phyloP scores from a whole-genome alignment of 2,113 vertebrate genomes.

The Cardinalis cardinalis region DNA sequence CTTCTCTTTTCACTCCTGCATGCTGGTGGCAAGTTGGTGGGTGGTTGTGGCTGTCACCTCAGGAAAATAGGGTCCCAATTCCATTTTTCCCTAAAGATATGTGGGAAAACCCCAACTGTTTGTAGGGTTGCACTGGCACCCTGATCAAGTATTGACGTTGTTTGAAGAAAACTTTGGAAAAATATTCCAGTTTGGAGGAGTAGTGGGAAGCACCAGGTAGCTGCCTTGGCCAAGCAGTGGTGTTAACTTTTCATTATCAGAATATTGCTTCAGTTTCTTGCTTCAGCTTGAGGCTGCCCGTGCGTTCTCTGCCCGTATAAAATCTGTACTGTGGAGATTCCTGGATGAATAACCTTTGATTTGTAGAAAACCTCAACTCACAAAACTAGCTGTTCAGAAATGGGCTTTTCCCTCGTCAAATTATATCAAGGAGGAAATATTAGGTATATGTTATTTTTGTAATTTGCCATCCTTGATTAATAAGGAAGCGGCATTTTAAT shows the following conservation, averaged over 20 bases:
- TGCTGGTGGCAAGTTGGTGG: not conserved
- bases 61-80: not conserved
- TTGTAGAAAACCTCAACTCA: not conserved
- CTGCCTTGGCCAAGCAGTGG: not conserved
- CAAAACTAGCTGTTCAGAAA: not conserved
- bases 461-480: not conserved
- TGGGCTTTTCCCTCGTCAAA: not conserved
- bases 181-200: not conserved
- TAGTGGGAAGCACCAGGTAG: not conserved
- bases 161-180: not conserved
- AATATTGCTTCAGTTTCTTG: not conserved
- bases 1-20: not conserved
- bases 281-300: fast-evolving
- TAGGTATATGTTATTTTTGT: not conserved
- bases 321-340: not conserved
- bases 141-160: not conserved
- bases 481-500: not conserved
- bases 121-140: not conserved
- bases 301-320: not conserved
- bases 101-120: not conserved
- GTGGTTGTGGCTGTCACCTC: not conserved
- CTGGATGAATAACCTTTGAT: not conserved
- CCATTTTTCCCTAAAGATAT: fast-evolving
- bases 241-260: not conserved
- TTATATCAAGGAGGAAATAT: not conserved